These are phyloP conservation scores for Nesoenas mayeri DNA, from an alignment of 2,113 vertebrate genomes.

Conservation along the genomic window DNA sequence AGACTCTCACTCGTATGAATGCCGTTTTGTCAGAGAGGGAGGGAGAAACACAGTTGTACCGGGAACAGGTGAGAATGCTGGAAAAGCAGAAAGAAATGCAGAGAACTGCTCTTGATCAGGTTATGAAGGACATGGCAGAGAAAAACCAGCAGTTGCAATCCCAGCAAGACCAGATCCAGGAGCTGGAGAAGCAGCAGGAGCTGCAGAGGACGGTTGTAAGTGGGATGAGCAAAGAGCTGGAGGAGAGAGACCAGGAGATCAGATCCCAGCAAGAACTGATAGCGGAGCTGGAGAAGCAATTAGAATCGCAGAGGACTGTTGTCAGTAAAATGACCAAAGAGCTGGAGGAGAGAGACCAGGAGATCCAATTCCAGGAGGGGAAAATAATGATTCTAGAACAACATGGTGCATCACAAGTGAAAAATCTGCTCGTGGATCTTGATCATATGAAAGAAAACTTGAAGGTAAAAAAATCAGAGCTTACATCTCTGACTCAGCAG, in stretches of 20 bases:
- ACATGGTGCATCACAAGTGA: constrained; percentile 61
- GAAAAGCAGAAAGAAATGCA: background rate
- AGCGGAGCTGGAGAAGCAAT: background rate
- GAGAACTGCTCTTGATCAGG: background rate
- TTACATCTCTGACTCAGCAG: constrained; percentile 55
- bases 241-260: background rate
- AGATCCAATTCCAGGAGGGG: constrained; percentile 24
- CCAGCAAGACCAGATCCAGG: constrained; percentile 20
- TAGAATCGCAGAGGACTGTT: background rate
- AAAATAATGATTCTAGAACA: constrained; percentile 63
- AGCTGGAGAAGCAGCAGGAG: constrained; percentile 38
- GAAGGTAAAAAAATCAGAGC: constrained; percentile 61
- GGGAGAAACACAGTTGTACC: constrained; percentile 39
- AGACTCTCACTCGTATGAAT: constrained; percentile 43
- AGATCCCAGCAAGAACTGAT: background rate
- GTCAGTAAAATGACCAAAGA: background rate
- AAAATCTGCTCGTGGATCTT: constrained; percentile 66
- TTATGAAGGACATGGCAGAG: background rate
- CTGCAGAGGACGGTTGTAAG: background rate
- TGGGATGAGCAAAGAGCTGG: background rate
- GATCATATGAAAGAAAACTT: constrained; percentile 61
- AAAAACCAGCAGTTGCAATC: background rate
- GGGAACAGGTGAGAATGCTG: background rate
- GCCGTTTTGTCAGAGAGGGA: constrained; percentile 58
- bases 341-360: background rate